phyloP scores from a whole-genome alignment of 2,797 vertebrate species.

The Hirundo rustica region DNA sequence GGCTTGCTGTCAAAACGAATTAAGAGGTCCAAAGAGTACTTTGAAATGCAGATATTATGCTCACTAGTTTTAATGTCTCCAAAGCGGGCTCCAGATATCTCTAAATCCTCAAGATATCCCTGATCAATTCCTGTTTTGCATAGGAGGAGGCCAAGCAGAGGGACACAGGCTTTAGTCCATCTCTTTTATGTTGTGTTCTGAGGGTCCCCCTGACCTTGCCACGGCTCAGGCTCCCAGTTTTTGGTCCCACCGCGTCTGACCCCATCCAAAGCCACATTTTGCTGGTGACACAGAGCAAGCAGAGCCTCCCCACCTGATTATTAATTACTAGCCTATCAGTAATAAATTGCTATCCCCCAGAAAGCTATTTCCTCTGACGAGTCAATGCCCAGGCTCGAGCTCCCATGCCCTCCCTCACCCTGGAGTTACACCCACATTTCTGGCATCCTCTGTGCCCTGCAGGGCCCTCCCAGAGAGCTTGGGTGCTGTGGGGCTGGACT shows the following conservation, averaged over 20 bases:
- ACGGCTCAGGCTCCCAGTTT: background rate
- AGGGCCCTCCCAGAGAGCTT: accelerated
- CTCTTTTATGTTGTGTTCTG: background rate
- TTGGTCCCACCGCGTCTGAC: background rate
- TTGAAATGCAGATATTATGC: conserved; percentile 65
- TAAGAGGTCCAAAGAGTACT: conserved; percentile 57
- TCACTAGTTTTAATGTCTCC: conserved; percentile 35
- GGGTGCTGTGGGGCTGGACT: background rate
- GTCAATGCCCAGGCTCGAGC: background rate
- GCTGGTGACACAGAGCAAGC: background rate
- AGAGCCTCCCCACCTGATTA: background rate
- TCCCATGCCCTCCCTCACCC: background rate
- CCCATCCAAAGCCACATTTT: background rate
- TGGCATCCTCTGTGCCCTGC: background rate
- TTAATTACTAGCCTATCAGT: background rate
- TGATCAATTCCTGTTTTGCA: conserved; percentile 59
- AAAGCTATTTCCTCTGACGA: background rate
- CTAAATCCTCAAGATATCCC: conserved; percentile 60
- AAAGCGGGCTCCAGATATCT: conserved; percentile 61
- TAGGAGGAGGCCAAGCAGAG: conserved; percentile 14
- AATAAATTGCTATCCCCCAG: background rate
- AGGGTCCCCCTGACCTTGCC: background rate
- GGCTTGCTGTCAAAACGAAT: conserved; percentile 61
- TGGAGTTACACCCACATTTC: accelerated
- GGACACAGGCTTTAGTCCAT: background rate